Percentiles rank a stretch among this genome's conserved stretches.
phyloP scores from a whole-genome alignment of 2,797 vertebrate species.

The Poeciliopsis presidionis region DNA sequence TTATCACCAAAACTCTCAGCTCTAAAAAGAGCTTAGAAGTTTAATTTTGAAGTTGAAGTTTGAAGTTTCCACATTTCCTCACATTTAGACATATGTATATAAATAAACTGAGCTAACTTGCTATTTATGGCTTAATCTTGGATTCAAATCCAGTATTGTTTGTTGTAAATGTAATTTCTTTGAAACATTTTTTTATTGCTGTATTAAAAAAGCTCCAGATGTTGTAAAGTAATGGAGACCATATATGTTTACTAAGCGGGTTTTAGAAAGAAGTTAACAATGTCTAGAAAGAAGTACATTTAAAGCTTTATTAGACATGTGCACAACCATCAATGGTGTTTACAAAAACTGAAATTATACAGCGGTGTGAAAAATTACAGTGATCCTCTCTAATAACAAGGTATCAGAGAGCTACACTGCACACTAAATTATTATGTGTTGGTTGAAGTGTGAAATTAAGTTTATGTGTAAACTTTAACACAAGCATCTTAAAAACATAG shows the following conservation, averaged over 20 bases:
- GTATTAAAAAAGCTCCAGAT: neutral
- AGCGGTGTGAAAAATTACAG: conserved; percentile 19
- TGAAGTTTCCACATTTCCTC: too few relatives aligned
- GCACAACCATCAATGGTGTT: neutral
- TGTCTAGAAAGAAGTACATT: neutral
- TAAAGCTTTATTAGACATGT: neutral
- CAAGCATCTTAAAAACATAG: neutral
- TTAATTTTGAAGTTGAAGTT: too few relatives aligned
- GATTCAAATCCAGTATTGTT: too few relatives aligned
- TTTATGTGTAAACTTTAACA: neutral
- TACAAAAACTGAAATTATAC: conserved; percentile 37
- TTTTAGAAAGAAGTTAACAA: conserved; percentile 15
- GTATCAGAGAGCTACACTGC: neutral
- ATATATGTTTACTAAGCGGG: neutral
- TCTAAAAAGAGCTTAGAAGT: too few relatives aligned
- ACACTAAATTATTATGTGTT: neutral
- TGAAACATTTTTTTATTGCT: too few relatives aligned
- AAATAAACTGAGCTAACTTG: too few relatives aligned
- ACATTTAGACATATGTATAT: too few relatives aligned
- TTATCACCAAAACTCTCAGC: too few relatives aligned
- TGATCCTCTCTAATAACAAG: conserved; percentile 24
- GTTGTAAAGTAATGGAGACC: neutral
- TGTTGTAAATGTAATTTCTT: too few relatives aligned
- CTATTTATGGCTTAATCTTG: too few relatives aligned
- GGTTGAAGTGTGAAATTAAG: neutral